These are phyloP conservation scores for Aleiodes testaceus DNA, from an alignment of 2,888 invertebrate species.

Conservation along the genomic window DNA sequence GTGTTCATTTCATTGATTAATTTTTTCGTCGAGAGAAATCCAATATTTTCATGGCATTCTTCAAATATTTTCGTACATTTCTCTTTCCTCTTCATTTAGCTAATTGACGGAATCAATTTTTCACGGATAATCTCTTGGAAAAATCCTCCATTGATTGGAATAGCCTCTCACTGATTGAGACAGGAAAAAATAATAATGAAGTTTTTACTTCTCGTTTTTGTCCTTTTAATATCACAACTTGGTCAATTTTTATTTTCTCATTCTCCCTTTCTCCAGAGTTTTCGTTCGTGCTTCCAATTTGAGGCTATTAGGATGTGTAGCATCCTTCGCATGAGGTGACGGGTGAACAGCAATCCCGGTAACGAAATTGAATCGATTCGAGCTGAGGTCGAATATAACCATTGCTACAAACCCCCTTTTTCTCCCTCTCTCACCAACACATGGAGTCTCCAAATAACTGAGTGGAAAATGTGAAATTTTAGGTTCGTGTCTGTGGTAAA, in stretches of 20 bases:
- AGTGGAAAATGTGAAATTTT: constrained; percentile 20
- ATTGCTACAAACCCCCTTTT: background rate
- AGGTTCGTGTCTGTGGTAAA: constrained; percentile 25
- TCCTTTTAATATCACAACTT: background rate
- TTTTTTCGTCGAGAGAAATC: no score
- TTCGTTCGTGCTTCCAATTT: constrained; percentile 15
- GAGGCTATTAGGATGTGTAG: background rate
- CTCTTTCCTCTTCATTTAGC: background rate
- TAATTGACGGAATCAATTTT: background rate
- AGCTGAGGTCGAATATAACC: constrained; percentile 7
- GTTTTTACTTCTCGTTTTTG: background rate
- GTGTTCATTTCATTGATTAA: no score
- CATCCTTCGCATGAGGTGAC: constrained; percentile 8
- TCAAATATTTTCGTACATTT: background rate
- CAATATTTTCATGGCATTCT: background rate
- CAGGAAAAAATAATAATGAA: constrained; percentile 1
- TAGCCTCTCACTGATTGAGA: constrained; percentile 19
- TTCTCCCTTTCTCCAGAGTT: background rate
- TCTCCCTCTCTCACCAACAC: background rate
- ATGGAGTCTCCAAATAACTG: background rate
- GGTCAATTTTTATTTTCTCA: constrained; percentile 2
- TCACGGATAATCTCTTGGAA: constrained; percentile 6
- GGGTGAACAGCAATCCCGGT: constrained; percentile 10
- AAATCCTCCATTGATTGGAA: constrained; percentile 14
- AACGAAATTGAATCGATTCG: constrained; percentile 36